A percentile compares a stretch with the other conserved stretches of the same genome.
phyloP scores from a whole-genome alignment of 2,113 vertebrate species.

The Psammodynastes pulverulentus region DNA sequence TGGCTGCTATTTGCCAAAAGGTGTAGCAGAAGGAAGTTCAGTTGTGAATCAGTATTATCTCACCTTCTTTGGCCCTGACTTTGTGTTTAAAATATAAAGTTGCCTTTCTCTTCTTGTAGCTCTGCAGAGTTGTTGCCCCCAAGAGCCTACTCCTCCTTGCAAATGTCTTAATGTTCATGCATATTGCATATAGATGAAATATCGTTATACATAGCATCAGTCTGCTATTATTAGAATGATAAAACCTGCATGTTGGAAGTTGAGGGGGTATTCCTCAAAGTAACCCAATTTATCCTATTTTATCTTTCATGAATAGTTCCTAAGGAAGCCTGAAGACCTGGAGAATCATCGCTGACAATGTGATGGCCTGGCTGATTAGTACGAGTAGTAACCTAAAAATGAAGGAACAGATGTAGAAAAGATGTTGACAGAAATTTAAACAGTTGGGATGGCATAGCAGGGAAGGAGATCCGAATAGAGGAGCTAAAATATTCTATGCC shows the following conservation, averaged over 20 bases:
- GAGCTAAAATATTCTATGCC: conserved; percentile 27
- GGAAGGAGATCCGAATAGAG: not conserved
- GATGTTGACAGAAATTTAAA: not conserved
- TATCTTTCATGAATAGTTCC: conserved; percentile 1
- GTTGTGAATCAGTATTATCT: not conserved
- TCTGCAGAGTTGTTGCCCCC: rapidly evolving
- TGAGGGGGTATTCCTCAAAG: conserved; percentile 3
- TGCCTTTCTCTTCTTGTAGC: not conserved
- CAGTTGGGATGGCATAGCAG: not conserved
- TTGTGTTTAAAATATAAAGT: not conserved
- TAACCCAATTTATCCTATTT: not conserved
- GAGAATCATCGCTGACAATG: not conserved
- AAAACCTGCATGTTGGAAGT: not conserved
- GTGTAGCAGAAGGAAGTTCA: not conserved
- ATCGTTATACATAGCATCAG: not conserved
- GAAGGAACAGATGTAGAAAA: not conserved
- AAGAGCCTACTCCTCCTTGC: not conserved
- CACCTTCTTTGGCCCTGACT: not conserved
- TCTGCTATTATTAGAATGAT: conserved; percentile 21
- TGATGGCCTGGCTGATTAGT: not conserved
- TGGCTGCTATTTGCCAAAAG: not conserved
- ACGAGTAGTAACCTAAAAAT: not conserved
- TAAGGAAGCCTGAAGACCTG: not conserved
- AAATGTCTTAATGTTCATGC: not conserved
- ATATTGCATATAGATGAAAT: not conserved